Percentiles rank a stretch among this genome's conserved stretches.
Conservation (phyloP, 1,140 invertebrate species). For the Sinonovacula constricta region DNA sequence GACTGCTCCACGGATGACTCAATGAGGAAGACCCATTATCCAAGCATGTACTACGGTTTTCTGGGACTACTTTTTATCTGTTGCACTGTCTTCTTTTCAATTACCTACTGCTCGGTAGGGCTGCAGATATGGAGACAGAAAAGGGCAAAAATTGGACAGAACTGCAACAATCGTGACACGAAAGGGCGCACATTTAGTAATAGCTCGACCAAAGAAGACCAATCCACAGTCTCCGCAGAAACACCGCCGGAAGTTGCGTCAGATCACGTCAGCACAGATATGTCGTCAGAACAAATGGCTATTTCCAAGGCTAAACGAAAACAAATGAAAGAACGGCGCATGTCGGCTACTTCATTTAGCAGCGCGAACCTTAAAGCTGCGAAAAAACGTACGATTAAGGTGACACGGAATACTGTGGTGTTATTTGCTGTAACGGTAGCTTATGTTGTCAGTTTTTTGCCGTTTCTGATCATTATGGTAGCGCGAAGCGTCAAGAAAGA, state of each 20-base stretch:
- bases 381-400: slow-evolving; percentile 59
- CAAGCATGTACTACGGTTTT: slow-evolving; percentile 71
- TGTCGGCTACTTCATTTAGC: slow-evolving; percentile 37
- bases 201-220: slow-evolving; percentile 37
- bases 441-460: slow-evolving; percentile 67
- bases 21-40: slow-evolving; percentile 65
- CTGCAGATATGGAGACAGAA: slow-evolving; percentile 67
- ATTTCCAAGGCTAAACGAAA: slow-evolving; percentile 34
- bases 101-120: slow-evolving; percentile 70
- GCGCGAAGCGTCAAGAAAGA: slow-evolving; percentile 63
- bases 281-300: slow-evolving; percentile 65
- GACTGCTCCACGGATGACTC: slow-evolving; percentile 74
- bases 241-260: slow-evolving; percentile 43
- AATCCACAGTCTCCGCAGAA: slow-evolving; percentile 1
- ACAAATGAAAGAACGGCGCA: slow-evolving; percentile 46
- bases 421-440: slow-evolving; percentile 66
- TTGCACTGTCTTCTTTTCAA: slow-evolving; percentile 67
- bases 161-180: slow-evolving; percentile 40
- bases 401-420: slow-evolving; percentile 65
- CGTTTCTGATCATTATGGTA: slow-evolving; percentile 65
- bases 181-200: slow-evolving; percentile 48
- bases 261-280: slow-evolving; percentile 66
- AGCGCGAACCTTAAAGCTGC: slow-evolving; percentile 20
- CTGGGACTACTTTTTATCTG: slow-evolving; percentile 68
- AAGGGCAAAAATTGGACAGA: slow-evolving; percentile 54